These are phyloP conservation scores for Phoxinus phoxinus DNA, from an alignment of 2,113 vertebrate genomes.

Conservation along the genomic window DNA sequence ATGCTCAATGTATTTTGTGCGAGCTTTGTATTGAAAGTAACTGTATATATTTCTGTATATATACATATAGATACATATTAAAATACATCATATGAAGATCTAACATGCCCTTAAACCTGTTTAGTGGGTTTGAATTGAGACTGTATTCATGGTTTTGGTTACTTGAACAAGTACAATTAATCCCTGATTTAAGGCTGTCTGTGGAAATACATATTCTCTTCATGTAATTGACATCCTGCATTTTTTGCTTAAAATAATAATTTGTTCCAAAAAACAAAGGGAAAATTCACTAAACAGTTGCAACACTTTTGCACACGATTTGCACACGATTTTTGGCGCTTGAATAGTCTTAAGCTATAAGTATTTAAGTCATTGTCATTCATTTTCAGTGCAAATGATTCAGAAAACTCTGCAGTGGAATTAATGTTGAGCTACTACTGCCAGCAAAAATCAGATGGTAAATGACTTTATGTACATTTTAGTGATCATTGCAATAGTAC, in stretches of 20 bases:
- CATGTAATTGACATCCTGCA: slow-evolving; percentile 58
- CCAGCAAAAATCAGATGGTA: not conserved
- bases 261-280: not conserved
- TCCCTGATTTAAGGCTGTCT: slow-evolving; percentile 54
- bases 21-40: slow-evolving; percentile 71
- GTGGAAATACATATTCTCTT: slow-evolving; percentile 40
- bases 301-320: not conserved
- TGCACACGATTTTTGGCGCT: not conserved
- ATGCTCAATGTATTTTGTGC: slow-evolving; percentile 76
- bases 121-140: slow-evolving; percentile 56
- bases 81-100: slow-evolving; percentile 65
- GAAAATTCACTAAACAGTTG: slow-evolving; percentile 22
- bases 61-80: slow-evolving; percentile 73
- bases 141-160: slow-evolving; percentile 54
- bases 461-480: not conserved
- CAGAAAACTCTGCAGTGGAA: not conserved
- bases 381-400: not conserved
- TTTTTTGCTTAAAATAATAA: not conserved
- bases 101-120: slow-evolving; percentile 63
- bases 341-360: not conserved
- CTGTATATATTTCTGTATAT: slow-evolving; percentile 65
- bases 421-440: not conserved
- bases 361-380: not conserved
- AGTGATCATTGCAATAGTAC: not conserved
- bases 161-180: slow-evolving; percentile 45